Conservation (phyloP, 2,888 invertebrate genomes). For the Ormyrus pomaceus region DNA sequence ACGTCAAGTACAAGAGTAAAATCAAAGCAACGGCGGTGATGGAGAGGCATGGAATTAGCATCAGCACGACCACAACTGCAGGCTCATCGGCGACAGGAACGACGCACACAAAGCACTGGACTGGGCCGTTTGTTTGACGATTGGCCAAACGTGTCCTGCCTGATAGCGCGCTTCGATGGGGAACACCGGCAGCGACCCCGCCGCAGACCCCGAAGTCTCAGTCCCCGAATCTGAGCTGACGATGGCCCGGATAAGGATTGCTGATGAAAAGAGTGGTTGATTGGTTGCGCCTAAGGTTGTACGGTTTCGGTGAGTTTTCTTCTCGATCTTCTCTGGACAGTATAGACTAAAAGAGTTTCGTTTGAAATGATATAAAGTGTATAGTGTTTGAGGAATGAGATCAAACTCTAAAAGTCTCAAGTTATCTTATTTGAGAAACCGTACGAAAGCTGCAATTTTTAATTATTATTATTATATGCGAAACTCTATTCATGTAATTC, state of each 20-base stretch:
- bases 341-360: too few species aligned
- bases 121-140: slow-evolving; percentile 76
- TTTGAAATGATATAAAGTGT: too few species aligned
- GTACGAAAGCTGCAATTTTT: too few species aligned
- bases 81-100: slow-evolving; percentile 59
- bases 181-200: neutral
- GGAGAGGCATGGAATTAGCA: slow-evolving; percentile 74
- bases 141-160: slow-evolving; percentile 58
- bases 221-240: slow-evolving; percentile 26
- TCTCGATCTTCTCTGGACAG: neutral
- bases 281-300: too few species aligned
- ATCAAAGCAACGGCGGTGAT: slow-evolving; percentile 79
- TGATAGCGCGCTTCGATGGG: slow-evolving; percentile 39
- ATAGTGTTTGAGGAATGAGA: too few species aligned
- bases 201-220: slow-evolving; percentile 7
- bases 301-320: neutral
- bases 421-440: too few species aligned
- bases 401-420: too few species aligned
- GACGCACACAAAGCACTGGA: slow-evolving; percentile 74
- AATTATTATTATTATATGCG: too few species aligned
- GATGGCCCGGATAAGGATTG: slow-evolving; percentile 8
- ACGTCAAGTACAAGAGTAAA: slow-evolving; percentile 85
- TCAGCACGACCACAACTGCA: neutral
- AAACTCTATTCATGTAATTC: too few species aligned
- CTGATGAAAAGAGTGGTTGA: neutral